Evolutionary conservation across 2,888 invertebrate genomes (phyloP).

Genomic region (Scaeva pyrastri): DNA sequence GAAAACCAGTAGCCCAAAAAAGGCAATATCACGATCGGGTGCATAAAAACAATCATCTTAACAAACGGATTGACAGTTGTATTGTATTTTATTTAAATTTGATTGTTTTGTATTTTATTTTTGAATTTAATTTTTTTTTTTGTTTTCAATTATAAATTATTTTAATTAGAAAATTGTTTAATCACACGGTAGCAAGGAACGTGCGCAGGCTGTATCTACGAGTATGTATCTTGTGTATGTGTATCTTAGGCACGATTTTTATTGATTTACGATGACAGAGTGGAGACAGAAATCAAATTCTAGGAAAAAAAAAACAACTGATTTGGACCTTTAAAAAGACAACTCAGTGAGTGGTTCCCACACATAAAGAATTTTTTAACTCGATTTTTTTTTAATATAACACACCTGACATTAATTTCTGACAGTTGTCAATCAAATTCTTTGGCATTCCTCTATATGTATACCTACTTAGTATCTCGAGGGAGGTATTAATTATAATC

Average conservation of each 20-base stretch:
- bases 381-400: background rate
- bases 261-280: slow-evolving; percentile 67
- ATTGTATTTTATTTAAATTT: slow-evolving; percentile 69
- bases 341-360: slow-evolving; percentile 50
- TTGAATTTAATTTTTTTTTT: slow-evolving; percentile 11
- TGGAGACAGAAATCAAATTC: slow-evolving; percentile 54
- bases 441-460: background rate
- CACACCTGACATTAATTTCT: slow-evolving; percentile 53
- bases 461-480: slow-evolving; percentile 42
- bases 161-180: slow-evolving; percentile 71
- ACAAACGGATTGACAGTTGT: slow-evolving; percentile 65
- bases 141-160: slow-evolving; percentile 61
- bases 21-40: slow-evolving; percentile 70
- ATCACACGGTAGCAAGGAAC: slow-evolving; percentile 19
- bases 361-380: too few relatives aligned
- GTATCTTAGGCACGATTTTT: slow-evolving; percentile 55
- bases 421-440: slow-evolving; percentile 65
- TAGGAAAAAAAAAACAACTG: background rate
- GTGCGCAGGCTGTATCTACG: background rate
- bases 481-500: slow-evolving; percentile 55
- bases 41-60: background rate
- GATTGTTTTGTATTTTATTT: background rate
- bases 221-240: slow-evolving; percentile 24
- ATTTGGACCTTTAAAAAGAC: slow-evolving; percentile 46
- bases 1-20: slow-evolving; percentile 66